Base-by-base conservation (phyloP, 1,140 invertebrate genomes). In the Sitophilus oryzae region DNA sequence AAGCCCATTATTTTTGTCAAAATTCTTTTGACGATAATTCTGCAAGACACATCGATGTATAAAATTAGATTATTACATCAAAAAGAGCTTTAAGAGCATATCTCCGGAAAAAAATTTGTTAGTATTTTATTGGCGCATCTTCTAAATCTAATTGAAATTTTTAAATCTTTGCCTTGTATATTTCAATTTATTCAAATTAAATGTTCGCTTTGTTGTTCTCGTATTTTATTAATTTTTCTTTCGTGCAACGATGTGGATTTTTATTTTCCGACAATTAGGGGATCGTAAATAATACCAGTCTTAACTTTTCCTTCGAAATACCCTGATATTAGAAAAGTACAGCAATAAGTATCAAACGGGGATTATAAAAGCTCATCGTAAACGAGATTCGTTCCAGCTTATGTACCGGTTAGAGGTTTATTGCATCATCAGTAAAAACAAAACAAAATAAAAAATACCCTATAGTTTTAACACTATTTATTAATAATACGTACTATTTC, bases 301-400 rank as follows among this genome's bases (percentile, higher is more conserved):
- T 42, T 42, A 15, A 43, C 34, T 34, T 18, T 54, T 42, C 36
- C 22, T 9, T 41, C 25, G 19, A 41, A 46, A 44, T 59, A 50
- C 30, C 47, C 51, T 61, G 60, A 60, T 62, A 61, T 62, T 62
- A 58, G 62, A 25, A 57, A 60, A 59, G 60, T 58, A 63, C 59
- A 47, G 63, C 60, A 65, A 65, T 65, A 65, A 65, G 63, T 61
- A 64, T 66, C 65, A 66, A 65, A 66, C 58, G 56, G 53, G 61
- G 52, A 49, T 58, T 48, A 47, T 56, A 45, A 62, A 45, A 35
- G 35, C 16, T 30, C 20, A 34, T 23, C 15, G 19, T 22, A 56
- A 38, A 47, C 46, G 16, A 21, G 20, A 38, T 49, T 36, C 30
- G 25, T 49, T 49, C 45, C 23, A 45, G n/a, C n/a, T n/a, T n/a